phyloP scores from a whole-genome alignment of 2,797 vertebrate genomes.

The Propithecus perrieri region DNA sequence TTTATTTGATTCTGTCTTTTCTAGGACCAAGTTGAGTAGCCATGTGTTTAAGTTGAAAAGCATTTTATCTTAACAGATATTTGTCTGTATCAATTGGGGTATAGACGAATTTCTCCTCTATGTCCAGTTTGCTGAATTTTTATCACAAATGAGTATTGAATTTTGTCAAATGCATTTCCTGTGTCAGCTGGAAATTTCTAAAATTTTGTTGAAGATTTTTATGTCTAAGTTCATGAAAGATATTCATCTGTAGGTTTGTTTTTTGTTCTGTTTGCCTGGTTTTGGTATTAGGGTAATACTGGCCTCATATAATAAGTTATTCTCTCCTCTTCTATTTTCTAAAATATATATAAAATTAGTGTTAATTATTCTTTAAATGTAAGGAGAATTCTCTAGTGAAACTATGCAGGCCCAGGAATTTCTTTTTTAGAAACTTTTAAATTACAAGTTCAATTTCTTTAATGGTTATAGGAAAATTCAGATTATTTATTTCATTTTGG shows the following conservation, averaged over 20 bases:
- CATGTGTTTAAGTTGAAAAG: conserved; percentile 33
- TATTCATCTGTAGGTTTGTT: background rate
- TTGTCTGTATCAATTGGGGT: background rate
- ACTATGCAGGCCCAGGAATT: background rate
- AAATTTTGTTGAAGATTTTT: conserved; percentile 36
- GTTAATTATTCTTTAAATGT: background rate
- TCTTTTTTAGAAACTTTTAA: background rate
- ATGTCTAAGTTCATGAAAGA: background rate
- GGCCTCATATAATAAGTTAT: background rate
- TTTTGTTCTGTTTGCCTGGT: background rate
- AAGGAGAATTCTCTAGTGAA: conserved; percentile 15
- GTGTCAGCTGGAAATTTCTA: background rate
- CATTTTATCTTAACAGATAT: conserved; percentile 11
- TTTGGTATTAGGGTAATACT: background rate
- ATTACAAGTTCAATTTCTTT: background rate
- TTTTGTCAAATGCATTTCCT: conserved; percentile 4
- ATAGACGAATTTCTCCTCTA: background rate
- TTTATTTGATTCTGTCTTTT: conserved; percentile 14
- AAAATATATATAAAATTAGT: background rate
- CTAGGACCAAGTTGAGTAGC: background rate
- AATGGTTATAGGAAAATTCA: background rate
- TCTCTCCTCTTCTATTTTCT: background rate
- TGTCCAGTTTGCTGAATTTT: conserved; percentile 32
- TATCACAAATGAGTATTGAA: background rate
- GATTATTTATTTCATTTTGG: background rate